Percentiles rank a stretch among this genome's conserved stretches.
Conservation (phyloP, 2,113 vertebrate genomes). For the Alexandromys fortis region DNA sequence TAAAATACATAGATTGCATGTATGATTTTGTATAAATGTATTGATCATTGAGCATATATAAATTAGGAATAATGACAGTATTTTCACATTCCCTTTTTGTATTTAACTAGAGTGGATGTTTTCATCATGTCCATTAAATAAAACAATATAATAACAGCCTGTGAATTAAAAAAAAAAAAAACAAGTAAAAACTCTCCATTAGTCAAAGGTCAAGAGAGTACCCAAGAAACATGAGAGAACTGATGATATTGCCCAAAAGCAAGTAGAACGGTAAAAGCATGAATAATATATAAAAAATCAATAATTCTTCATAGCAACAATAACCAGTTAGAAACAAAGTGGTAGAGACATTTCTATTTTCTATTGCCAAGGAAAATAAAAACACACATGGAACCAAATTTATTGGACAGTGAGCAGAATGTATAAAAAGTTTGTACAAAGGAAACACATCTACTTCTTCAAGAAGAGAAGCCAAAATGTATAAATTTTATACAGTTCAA, state of each 20-base stretch:
- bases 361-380: constrained; percentile 3
- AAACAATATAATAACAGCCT: neutral
- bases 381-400: constrained; percentile 8
- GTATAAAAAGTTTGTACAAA: constrained; percentile 4
- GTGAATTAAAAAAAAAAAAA: constrained; percentile 19
- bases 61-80: neutral
- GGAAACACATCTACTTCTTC: neutral
- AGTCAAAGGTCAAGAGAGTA: neutral
- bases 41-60: neutral
- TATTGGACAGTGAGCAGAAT: constrained; percentile 13
- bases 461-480: neutral
- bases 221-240: neutral
- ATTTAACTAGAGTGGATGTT: neutral
- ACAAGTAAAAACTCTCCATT: neutral
- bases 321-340: constrained; percentile 31
- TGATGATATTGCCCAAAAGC: neutral
- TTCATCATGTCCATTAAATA: neutral
- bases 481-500: constrained; percentile 49
- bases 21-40: neutral
- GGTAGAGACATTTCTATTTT: constrained; percentile 38
- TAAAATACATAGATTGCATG: neutral
- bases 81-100: neutral
- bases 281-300: constrained; percentile 37
- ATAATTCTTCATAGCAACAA: neutral
- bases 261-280: neutral